These are phyloP conservation scores for Myopa tessellatipennis DNA, from an alignment of 2,888 invertebrate species.

Conservation along the genomic window DNA sequence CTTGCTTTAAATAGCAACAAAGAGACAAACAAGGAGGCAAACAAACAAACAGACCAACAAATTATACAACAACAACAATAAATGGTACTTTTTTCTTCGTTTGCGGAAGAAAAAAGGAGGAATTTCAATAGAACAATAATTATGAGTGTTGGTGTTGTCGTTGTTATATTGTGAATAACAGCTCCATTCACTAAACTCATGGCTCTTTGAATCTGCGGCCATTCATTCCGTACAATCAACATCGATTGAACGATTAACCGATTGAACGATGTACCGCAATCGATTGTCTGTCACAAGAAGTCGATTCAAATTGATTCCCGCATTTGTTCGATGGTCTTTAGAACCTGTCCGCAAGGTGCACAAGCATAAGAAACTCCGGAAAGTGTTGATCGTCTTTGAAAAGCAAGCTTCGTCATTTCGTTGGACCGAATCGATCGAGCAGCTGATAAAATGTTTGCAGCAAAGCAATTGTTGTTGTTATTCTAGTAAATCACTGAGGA, in stretches of 20 bases:
- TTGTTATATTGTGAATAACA: neutral
- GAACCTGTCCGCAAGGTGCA: neutral
- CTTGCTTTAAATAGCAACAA: too few species aligned
- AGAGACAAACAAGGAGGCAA: too few species aligned
- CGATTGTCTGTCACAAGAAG: neutral
- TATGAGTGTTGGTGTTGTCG: neutral
- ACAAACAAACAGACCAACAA: too few species aligned
- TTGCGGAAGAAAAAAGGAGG: too few species aligned
- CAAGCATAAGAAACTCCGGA: neutral
- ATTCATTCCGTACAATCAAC: too few species aligned
- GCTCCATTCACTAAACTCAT: neutral
- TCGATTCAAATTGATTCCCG: constrained; percentile 10
- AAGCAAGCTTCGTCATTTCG: neutral
- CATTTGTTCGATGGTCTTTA: constrained; percentile 15
- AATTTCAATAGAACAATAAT: neutral
- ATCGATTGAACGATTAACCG: too few species aligned
- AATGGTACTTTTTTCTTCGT: too few species aligned
- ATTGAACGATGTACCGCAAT: neutral
- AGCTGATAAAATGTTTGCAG: neutral
- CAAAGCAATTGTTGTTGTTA: neutral
- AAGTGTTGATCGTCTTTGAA: neutral
- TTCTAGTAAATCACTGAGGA: neutral
- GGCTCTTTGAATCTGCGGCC: neutral
- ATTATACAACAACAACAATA: too few species aligned
- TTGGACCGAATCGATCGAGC: neutral